Conservation (phyloP, 2,113 vertebrate species). For the Tor tambroides region DNA sequence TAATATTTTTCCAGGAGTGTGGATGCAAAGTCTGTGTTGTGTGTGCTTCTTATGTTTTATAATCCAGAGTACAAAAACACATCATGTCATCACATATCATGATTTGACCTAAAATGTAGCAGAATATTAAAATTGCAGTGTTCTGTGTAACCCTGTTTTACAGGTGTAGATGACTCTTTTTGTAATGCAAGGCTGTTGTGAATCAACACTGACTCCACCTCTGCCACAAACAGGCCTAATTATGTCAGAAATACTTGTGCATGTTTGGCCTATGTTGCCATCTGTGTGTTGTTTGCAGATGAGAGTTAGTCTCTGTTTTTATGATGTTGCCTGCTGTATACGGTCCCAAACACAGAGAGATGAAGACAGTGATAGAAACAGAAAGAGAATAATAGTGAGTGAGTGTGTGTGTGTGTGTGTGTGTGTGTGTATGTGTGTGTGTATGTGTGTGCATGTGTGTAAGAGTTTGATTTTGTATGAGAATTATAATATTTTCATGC, state of each 20-base stretch:
- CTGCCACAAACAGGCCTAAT: background rate
- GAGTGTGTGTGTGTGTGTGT: no score
- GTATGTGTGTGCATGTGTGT: no score
- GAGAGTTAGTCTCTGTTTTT: constrained; percentile 1
- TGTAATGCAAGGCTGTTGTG: background rate
- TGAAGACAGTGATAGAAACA: background rate
- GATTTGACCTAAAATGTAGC: background rate
- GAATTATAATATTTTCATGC: no score
- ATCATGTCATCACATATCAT: background rate
- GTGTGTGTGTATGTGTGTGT: no score
- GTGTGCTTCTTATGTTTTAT: no score
- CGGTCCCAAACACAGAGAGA: background rate
- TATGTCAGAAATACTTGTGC: constrained; percentile 8
- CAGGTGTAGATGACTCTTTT: background rate
- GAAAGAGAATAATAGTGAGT: background rate
- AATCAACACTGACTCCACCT: background rate
- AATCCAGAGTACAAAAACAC: no score
- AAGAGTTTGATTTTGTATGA: background rate
- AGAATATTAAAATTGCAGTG: background rate
- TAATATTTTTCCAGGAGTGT: no score
- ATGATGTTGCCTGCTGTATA: background rate
- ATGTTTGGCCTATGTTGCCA: background rate
- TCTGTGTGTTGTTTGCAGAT: constrained; percentile 14
- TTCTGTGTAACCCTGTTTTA: background rate
- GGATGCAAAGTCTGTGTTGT: no score